Evolutionary conservation across 37 sponge, comb jelly and placozoan species (phyloP), one percentile per base, ranked within the genome.

Genomic region (Aplysina aerophoba): DNA sequence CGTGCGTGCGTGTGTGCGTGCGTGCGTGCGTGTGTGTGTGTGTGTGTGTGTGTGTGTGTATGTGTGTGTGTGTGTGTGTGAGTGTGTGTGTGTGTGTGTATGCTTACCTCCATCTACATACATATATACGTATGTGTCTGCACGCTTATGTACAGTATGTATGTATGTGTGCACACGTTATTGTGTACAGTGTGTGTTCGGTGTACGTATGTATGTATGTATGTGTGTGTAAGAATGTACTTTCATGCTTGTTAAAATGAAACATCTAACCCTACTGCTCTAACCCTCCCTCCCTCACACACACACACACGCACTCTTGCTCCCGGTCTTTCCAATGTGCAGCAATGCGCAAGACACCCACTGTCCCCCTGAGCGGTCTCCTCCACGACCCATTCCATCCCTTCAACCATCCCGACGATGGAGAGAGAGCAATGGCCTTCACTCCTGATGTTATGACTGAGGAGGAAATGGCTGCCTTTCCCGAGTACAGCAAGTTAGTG

Each of bases 401-500:
- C 17, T 96, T 96, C 85, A 90, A 96, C 75, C 91, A 89, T 65
- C 96, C 94, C 15, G 85, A 90, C 25, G 93, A 92, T 73, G 93
- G 93, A 17, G 93, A 90, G 37, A 83, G 94, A 62, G 96, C 94
- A 17, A 67, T 86, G 31, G 94, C 94, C 57, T 96, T 96, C 83
- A 90, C 93, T 64, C 96, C 96, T 55, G 96, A 96, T 66, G 86
- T 84, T 54, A 89, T 96, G 94, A 93, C 90, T 24, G 84, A 61
- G 15, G 91, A 89, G 36, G 96, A 96, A 81, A 83, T 78, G 17
- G 39, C 77, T 31, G 85, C 87, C 21, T 96, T 96, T 77, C 93
- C 94, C 24, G 88, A 90, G 81, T 95, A 86, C 72, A 72, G 80
- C 75, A 78, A 89, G 85, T 68, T 55, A 39, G 72, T 58, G 34